Evolutionary conservation across 2,797 vertebrate species (phyloP).

Genomic region (Euphonia xanthogaster): DNA sequence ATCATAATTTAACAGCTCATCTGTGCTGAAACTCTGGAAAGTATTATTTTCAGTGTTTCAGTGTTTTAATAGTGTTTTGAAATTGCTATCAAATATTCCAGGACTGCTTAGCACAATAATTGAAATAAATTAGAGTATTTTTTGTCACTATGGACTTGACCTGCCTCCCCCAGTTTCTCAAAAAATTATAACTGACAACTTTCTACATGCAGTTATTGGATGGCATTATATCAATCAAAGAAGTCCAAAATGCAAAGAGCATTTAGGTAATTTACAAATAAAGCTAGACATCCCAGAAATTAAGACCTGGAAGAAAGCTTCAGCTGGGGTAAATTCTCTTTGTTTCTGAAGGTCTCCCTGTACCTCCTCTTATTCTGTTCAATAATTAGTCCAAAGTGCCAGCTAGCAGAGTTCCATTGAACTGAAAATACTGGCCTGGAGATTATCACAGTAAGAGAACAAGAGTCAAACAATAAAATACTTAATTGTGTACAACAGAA

Average conservation of each 20-base stretch:
- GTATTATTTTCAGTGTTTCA: background rate
- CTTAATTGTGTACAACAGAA: background rate
- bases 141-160: background rate
- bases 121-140: background rate
- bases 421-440: background rate
- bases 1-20: background rate
- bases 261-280: background rate
- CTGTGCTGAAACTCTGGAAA: background rate
- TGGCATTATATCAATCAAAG: background rate
- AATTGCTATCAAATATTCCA: background rate
- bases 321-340: background rate
- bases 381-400: background rate
- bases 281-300: background rate
- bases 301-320: background rate
- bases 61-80: conserved; percentile 6
- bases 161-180: background rate
- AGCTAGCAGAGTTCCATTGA: background rate
- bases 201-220: background rate
- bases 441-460: background rate
- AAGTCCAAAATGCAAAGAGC: background rate
- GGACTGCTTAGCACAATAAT: background rate
- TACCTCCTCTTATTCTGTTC: background rate
- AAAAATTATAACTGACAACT: background rate
- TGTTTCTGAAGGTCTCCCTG: background rate
- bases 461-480: conserved; percentile 3